Evolutionary conservation across 2,113 vertebrate species (phyloP).

Genomic region (Austrofundulus limnaeus): DNA sequence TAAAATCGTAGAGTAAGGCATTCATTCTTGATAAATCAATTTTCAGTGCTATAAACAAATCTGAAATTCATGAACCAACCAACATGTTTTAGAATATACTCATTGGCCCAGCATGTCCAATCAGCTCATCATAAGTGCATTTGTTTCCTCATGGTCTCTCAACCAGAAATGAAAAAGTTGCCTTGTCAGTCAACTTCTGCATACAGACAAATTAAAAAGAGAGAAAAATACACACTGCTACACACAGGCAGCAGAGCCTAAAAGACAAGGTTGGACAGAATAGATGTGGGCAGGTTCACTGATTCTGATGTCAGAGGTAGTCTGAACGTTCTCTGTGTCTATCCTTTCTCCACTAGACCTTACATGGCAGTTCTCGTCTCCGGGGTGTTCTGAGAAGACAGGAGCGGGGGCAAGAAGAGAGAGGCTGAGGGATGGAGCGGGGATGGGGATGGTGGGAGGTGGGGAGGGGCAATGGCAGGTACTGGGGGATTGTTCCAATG

Average conservation of each 20-base stretch:
- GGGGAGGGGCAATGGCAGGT: constrained; percentile 54
- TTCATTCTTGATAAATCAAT: constrained; percentile 3
- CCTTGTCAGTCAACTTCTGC: constrained; percentile 54
- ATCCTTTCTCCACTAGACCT: constrained; percentile 75
- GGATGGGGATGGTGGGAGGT: neutral
- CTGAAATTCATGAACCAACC: constrained; percentile 16
- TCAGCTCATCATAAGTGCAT: constrained; percentile 4
- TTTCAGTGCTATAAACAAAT: constrained; percentile 1
- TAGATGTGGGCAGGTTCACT: constrained; percentile 73
- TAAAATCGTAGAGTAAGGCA: neutral
- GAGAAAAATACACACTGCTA: constrained; percentile 5
- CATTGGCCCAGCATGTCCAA: constrained; percentile 12
- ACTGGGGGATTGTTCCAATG: constrained; percentile 73
- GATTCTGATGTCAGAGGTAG: constrained; percentile 71
- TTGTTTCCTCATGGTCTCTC: constrained; percentile 21
- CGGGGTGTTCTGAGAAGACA: constrained; percentile 70
- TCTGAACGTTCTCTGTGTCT: constrained; percentile 67
- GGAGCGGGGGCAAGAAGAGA: constrained; percentile 35
- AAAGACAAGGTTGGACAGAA: constrained; percentile 70
- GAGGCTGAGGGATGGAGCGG: constrained; percentile 11
- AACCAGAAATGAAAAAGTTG: constrained; percentile 29
- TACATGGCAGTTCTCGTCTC: constrained; percentile 76
- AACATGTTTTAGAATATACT: constrained; percentile 18
- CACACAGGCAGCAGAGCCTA: constrained; percentile 44
- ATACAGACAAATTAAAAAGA: constrained; percentile 41